phyloP scores from a whole-genome alignment of 1,140 invertebrate genomes.

The Pogonomyrmex barbatus region DNA sequence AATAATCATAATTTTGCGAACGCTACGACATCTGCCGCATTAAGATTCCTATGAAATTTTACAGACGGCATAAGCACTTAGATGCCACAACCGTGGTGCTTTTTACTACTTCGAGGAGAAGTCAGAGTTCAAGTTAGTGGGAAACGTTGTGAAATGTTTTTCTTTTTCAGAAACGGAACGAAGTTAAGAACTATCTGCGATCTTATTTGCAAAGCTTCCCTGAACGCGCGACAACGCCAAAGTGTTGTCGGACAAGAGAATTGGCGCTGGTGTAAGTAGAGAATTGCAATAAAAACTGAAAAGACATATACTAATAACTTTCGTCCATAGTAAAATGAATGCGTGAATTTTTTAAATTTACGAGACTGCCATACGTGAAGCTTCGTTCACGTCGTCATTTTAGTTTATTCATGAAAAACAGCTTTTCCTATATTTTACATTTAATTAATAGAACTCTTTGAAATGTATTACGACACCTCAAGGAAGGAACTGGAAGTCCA shows the following conservation, averaged over 20 bases:
- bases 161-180: not conserved
- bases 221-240: constrained; percentile 16
- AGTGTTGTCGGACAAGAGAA: constrained; percentile 21
- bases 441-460: not conserved
- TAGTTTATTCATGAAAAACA: not conserved
- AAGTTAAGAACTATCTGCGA: not conserved
- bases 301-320: constrained; percentile 37
- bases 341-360: constrained; percentile 34
- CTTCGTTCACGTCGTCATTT: not conserved
- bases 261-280: not conserved
- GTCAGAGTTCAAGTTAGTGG: not conserved
- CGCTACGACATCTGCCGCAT: not conserved
- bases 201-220: constrained; percentile 38
- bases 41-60: constrained; percentile 10
- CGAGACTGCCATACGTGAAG: not conserved
- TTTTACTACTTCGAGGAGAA: not conserved
- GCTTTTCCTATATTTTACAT: not conserved
- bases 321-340: constrained; percentile 31
- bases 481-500: not conserved
- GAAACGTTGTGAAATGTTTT: not conserved
- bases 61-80: not conserved
- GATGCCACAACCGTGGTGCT: not conserved
- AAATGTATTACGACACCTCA: not conserved
- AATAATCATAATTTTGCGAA: not conserved
- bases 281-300: constrained; percentile 8